Conservation (phyloP, 2,888 invertebrate species). For the Nasonovia ribisnigri region DNA sequence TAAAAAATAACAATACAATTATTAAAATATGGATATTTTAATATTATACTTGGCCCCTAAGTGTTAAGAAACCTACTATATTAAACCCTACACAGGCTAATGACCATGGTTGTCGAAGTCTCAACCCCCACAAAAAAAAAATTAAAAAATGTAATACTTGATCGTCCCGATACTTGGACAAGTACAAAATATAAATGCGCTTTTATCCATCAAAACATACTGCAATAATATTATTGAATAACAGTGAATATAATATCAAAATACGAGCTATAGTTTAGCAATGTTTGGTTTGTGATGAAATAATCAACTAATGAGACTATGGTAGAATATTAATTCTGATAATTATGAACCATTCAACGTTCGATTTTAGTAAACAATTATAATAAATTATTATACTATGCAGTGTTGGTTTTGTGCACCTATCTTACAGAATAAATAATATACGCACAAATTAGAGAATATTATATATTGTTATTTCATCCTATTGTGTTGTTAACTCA, state of each 20-base stretch:
- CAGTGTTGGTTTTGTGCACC: not conserved
- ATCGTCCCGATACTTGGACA: not conserved
- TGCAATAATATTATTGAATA: too few relatives aligned
- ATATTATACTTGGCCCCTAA: not conserved
- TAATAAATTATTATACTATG: constrained; percentile 14
- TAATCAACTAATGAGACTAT: not conserved
- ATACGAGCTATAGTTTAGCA: not conserved
- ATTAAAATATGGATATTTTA: too few relatives aligned
- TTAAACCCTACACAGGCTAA: too few relatives aligned
- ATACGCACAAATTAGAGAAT: not conserved
- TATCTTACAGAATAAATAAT: constrained; percentile 19
- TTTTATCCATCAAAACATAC: too few relatives aligned
- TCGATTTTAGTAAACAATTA: constrained; percentile 39
- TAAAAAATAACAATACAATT: too few relatives aligned
- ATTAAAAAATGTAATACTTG: too few relatives aligned
- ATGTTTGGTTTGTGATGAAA: not conserved
- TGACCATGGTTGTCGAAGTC: too few relatives aligned
- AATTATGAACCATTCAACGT: constrained; percentile 23
- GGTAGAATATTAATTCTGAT: not conserved
- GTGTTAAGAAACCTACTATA: too few relatives aligned
- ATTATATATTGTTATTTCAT: not conserved
- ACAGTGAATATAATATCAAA: not conserved
- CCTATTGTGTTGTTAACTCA: not conserved
- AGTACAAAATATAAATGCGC: too few relatives aligned
- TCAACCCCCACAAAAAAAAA: too few relatives aligned